These are phyloP conservation scores for Neomorphus geoffroyi DNA, from an alignment of 2,797 vertebrate species.

Conservation along the genomic window DNA sequence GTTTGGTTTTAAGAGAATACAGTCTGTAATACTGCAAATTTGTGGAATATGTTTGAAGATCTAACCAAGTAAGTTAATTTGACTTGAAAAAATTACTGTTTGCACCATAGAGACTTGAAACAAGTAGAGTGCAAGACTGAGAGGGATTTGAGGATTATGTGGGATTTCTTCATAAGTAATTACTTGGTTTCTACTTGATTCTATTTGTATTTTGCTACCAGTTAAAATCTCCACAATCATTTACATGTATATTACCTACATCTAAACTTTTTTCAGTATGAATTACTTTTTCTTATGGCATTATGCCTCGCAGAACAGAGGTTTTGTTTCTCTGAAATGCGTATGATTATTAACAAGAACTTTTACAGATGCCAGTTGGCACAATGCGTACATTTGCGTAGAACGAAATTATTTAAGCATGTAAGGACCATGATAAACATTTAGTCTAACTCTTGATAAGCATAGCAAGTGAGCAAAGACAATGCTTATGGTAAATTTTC, in stretches of 20 bases:
- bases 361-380: not conserved
- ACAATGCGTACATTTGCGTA: accelerated
- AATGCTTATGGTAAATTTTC: not conserved
- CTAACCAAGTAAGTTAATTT: not conserved
- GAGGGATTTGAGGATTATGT: not conserved
- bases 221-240: not conserved
- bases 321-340: not conserved
- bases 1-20: not conserved
- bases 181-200: not conserved
- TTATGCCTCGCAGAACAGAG: not conserved
- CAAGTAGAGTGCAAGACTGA: not conserved
- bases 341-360: not conserved
- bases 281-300: not conserved
- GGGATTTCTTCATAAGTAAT: not conserved
- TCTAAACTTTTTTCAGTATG: accelerated
- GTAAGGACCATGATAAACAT: not conserved
- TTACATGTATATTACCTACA: not conserved
- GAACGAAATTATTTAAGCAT: not conserved
- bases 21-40: not conserved
- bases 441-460: not conserved
- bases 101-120: not conserved
- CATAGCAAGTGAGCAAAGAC: not conserved
- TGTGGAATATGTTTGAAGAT: not conserved
- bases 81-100: not conserved
- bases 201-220: not conserved